A percentile compares a stretch with the other conserved stretches of the same genome.
phyloP scores from a whole-genome alignment of 2,888 invertebrate species.

The Marronus borbonicus region DNA sequence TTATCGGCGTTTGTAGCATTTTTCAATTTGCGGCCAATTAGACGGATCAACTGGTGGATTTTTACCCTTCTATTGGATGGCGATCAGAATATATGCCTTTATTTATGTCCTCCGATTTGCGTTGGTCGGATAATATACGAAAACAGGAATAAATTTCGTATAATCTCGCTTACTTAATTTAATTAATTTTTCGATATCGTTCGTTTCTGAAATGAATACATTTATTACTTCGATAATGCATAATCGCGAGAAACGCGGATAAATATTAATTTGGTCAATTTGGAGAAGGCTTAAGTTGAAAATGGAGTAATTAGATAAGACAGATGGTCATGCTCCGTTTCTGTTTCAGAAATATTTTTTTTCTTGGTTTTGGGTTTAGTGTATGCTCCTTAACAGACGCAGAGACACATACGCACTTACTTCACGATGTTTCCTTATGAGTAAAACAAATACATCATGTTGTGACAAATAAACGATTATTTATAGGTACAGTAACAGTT shows the following conservation, averaged over 20 bases:
- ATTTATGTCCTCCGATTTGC: conserved; percentile 39
- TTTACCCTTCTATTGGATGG: conserved; percentile 7
- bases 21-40: conserved; percentile 48
- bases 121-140: conserved; percentile 29
- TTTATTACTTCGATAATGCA: conserved; percentile 25
- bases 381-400: too few species aligned
- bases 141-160: conserved; percentile 35
- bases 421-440: too few species aligned
- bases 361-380: too few species aligned
- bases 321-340: too few species aligned
- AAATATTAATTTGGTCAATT: conserved; percentile 35
- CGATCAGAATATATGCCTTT: conserved; percentile 35
- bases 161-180: conserved; percentile 39
- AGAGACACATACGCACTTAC: too few species aligned
- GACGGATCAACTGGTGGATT: conserved; percentile 33
- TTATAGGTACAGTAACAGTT: too few species aligned
- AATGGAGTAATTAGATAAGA: conserved; percentile 25
- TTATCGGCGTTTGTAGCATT: conserved; percentile 45
- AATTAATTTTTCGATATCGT: conserved; percentile 36
- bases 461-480: too few species aligned
- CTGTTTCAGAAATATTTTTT: background rate
- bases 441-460: too few species aligned
- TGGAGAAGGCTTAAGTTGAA: conserved; percentile 27
- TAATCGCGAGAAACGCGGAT: conserved; percentile 16
- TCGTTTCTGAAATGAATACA: conserved; percentile 31